phyloP scores from a whole-genome alignment of 2,113 vertebrate species.

The Bos javanicus region DNA sequence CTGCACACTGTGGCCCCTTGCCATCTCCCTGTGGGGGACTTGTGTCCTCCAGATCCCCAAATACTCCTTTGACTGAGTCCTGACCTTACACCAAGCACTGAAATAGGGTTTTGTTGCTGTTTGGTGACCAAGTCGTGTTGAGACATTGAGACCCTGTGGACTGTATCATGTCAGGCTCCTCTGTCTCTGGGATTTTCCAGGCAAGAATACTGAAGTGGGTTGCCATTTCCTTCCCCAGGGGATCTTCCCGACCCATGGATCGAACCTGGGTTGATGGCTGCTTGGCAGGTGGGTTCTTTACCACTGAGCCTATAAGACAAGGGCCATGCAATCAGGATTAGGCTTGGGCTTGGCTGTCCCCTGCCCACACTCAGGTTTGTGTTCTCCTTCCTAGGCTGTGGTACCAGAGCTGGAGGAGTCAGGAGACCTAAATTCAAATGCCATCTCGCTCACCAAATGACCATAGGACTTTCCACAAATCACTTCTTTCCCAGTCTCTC shows the following conservation, averaged over 20 bases:
- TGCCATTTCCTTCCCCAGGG: not conserved
- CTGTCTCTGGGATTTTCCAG: not conserved
- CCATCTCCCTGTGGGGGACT: too few species aligned
- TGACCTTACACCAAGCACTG: not conserved
- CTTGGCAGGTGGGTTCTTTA: not conserved
- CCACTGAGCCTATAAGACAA: not conserved
- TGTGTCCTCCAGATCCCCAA: not conserved
- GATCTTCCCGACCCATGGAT: not conserved
- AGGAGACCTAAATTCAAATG: not conserved
- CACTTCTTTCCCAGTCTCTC: not conserved
- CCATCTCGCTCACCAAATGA: not conserved
- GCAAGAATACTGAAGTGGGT: not conserved
- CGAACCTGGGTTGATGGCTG: not conserved
- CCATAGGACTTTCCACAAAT: not conserved
- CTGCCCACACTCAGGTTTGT: not conserved
- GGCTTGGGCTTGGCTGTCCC: not conserved
- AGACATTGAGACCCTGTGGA: not conserved
- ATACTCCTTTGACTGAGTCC: too few species aligned
- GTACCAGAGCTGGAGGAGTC: not conserved
- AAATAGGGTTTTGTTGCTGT: not conserved
- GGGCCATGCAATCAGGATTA: not conserved
- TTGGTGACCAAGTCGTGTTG: not conserved
- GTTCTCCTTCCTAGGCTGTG: not conserved
- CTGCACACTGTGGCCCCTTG: not conserved
- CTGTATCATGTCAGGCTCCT: not conserved